A percentile compares a stretch with the other conserved stretches of the same genome.
Evolutionary conservation across 2,888 invertebrate genomes (phyloP).

Genomic region (Sisyra terminalis): DNA sequence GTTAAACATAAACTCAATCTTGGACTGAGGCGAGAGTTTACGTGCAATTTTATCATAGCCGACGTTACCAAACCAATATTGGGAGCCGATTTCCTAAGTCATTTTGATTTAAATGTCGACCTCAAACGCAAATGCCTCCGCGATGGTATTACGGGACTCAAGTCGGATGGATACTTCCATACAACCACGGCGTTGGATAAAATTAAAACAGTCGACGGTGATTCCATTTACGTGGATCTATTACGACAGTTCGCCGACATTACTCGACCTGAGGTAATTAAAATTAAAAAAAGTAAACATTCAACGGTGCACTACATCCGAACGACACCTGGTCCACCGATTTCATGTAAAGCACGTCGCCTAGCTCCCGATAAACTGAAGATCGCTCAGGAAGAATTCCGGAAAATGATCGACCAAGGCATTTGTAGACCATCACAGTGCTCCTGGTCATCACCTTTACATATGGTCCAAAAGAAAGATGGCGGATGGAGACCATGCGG

Average conservation of each 20-base stretch:
- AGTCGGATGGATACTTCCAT: neutral
- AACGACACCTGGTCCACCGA: conserved; percentile 18
- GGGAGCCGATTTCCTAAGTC: conserved; percentile 13
- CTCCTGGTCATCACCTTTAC: conserved; percentile 18
- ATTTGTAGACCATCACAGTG: conserved; percentile 17
- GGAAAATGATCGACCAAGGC: conserved; percentile 16
- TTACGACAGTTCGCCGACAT: conserved; percentile 8
- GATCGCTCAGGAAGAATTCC: conserved; percentile 17
- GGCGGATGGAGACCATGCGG: conserved; percentile 21
- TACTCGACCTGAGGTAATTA: neutral
- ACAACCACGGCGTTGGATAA: neutral
- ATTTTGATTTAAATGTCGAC: conserved; percentile 10
- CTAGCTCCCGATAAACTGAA: conserved; percentile 17
- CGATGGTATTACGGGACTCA: conserved; percentile 3
- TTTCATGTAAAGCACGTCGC: conserved; percentile 14
- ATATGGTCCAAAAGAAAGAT: conserved; percentile 17
- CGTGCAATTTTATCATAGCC: conserved; percentile 14
- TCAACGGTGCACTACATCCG: conserved; percentile 14
- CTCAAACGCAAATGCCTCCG: conserved; percentile 7
- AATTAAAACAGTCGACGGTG: no score
- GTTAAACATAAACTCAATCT: conserved; percentile 2
- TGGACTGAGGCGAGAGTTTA: conserved; percentile 13
- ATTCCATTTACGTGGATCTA: neutral
- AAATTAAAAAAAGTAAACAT: neutral
- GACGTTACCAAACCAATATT: conserved; percentile 14